Percentiles rank a stretch among this genome's conserved stretches.
Evolutionary conservation across 1,140 invertebrate genomes (phyloP).

Genomic region (Temnothorax curvispinosus): DNA sequence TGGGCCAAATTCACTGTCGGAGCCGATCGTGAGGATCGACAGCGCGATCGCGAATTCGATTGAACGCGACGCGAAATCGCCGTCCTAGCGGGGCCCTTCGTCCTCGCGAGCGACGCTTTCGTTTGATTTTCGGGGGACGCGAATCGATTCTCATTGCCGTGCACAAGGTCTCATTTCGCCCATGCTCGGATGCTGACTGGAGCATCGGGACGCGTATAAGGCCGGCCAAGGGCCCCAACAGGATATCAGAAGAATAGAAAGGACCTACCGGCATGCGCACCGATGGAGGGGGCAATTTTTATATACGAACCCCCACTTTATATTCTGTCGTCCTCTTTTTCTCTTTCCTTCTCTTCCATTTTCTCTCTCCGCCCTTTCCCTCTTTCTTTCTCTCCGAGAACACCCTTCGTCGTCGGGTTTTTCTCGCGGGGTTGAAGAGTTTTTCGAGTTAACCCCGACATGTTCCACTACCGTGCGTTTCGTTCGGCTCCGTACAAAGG

Average conservation of each 20-base stretch:
- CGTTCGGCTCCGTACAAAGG: slow-evolving; percentile 74
- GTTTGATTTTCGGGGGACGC: slow-evolving; percentile 47
- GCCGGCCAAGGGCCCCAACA: slow-evolving; percentile 76
- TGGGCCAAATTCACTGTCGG: not conserved
- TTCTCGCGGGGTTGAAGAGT: slow-evolving; percentile 74
- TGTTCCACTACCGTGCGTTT: slow-evolving; percentile 38
- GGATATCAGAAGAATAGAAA: slow-evolving; percentile 86
- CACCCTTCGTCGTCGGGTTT: slow-evolving; percentile 68
- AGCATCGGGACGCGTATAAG: slow-evolving; percentile 61
- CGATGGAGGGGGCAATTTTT: slow-evolving; percentile 80
- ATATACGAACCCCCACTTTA: slow-evolving; percentile 73
- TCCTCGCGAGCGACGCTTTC: slow-evolving; percentile 47
- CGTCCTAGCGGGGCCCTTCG: not conserved
- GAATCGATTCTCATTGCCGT: slow-evolving; percentile 45
- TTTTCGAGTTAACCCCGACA: slow-evolving; percentile 79
- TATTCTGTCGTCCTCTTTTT: slow-evolving; percentile 33
- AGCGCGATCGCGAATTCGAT: not conserved
- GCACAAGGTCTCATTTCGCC: slow-evolving; percentile 79
- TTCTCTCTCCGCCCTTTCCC: not conserved
- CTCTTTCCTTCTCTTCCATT: slow-evolving; percentile 18
- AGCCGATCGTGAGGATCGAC: not conserved
- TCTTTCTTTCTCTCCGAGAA: slow-evolving; percentile 12
- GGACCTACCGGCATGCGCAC: slow-evolving; percentile 77
- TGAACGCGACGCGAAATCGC: slow-evolving; percentile 24
- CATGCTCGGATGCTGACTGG: slow-evolving; percentile 85